Evolutionary conservation across 2,797 vertebrate genomes (phyloP), one percentile per base, ranked within the genome.

Genomic region (Scolopax bukidnonensis): DNA sequence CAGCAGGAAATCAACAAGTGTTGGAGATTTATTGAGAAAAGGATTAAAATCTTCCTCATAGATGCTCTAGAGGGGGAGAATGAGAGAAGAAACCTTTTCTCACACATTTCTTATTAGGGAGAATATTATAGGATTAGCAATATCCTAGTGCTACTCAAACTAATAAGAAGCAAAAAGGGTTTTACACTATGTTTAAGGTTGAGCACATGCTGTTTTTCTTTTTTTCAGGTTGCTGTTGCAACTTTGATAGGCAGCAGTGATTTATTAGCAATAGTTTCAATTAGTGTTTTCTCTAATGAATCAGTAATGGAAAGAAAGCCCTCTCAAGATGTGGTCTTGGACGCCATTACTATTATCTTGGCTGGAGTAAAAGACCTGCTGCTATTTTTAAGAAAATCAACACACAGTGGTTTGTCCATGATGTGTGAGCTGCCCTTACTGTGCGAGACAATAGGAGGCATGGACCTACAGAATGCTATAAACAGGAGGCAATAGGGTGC

Each of bases 181-280:
- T 84, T 75, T 80, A 11, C 48, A 57, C 43, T 54, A 16, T 59
- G 32, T 38, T 80, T 90, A 51, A 92, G 56, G 32, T 64, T 81
- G 54, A 73, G 63, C 36, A 45, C 85, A 80, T 56, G 54, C 47
- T 83, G 70, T 6, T 88, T 33, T 64, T 12, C 9, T 43, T 87
- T 32, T 90, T 70, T 81, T 45, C 54, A 74, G 68, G 21, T 75
- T 94, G 45, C 54, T 93, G 24, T 76, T 92, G 45, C 68, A 82
- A 64, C 45, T 95, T 75, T 95, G 77, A 73, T 63, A 83, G 79
- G 45, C 79, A 92, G 59, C 43, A 74, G 61, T 63, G 80, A 89
- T 93, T 95, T 91, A 81, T 76, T 80, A 88, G 64, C 41, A 61
- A 59, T 67, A 67, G 54, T 92, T 94, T 94, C 91, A 92, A 65